Percentiles rank a stretch among this genome's conserved stretches.
phyloP scores from a whole-genome alignment of 2,797 vertebrate species.

The Manis crassicaudata region DNA sequence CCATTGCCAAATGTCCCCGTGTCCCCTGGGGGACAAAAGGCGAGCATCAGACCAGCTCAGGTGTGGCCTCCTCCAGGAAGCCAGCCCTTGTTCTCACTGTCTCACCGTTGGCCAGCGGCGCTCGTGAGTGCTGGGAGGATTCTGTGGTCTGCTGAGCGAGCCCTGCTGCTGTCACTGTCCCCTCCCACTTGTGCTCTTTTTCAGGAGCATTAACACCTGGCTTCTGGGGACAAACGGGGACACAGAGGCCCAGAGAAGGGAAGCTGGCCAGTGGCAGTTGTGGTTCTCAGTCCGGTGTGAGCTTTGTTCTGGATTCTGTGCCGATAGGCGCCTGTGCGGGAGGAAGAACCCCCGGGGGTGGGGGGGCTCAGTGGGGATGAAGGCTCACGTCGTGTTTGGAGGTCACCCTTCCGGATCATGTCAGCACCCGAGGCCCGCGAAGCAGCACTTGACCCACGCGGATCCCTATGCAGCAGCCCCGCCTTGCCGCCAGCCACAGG shows the following conservation, averaged over 20 bases:
- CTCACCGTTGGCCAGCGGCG: too few relatives aligned
- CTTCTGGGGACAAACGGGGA: not conserved
- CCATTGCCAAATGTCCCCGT: not conserved
- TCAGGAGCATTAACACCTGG: accelerated
- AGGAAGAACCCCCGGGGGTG: not conserved
- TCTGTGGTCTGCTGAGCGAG: not conserved
- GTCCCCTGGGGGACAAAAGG: not conserved
- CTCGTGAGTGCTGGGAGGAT: not conserved
- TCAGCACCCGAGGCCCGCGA: not conserved
- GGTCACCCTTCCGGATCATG: not conserved
- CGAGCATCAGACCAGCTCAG: accelerated
- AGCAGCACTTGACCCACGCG: too few relatives aligned
- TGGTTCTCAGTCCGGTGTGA: not conserved
- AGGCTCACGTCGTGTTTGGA: too few relatives aligned
- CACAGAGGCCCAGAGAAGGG: not conserved
- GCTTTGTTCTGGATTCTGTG: too few relatives aligned
- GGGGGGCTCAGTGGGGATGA: too few relatives aligned
- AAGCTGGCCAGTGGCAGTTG: not conserved
- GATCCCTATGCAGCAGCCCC: too few relatives aligned
- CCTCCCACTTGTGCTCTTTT: too few relatives aligned
- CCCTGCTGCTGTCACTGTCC: not conserved
- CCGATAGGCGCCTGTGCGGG: not conserved
- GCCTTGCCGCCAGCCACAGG: too few relatives aligned
- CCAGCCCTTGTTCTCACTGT: not conserved
- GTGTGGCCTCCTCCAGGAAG: not conserved